Base-by-base conservation (phyloP, 2,888 invertebrate species). In the Volucella zonaria region DNA sequence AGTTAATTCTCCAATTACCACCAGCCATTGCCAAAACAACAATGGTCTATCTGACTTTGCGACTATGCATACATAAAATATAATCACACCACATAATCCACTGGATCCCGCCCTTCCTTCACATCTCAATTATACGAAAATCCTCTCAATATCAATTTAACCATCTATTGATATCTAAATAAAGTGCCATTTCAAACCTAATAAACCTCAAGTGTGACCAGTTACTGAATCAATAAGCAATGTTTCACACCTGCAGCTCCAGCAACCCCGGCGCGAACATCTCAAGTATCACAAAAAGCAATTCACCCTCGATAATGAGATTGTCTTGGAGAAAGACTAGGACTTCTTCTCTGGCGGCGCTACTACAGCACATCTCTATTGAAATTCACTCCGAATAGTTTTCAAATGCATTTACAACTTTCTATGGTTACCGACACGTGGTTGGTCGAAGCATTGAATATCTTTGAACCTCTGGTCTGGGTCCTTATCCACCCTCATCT, bases 331-430 rank as follows among this genome's bases (percentile, higher is more conserved):
- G 45, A 45, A 45, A 31, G 31, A 31, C 15, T 23, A 31, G 2
- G 31, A 11, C 31, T 8, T 31, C 40, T n/a, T 8, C 40, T 40
- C 1, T 18, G 3, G 9, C 6, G 14, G n/a, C 18, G 6, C 31
- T 31, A 31, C 6, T 31, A 31, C 45, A 9, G 14, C 61, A 52
- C 74, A 64, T 18, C 74, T 31, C 31, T 40, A 74, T 64, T 74
- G 74, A 74, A 74, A 74, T 64, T 74, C 56, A 74, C 56, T 74
- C 62, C 74, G 74, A 54, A 64, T 74, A 74, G 62, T 74, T 74
- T 74, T 47, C 54, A 47, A 74, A 74, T 74, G 74, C 62, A 74
- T 74, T 74, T 64, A 64, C 64, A 64, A 54, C 45, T 64, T 31
- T 64, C 64, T 54, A 56, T 56, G 74, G 64, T 64, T 64, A 74